Conservation (phyloP, 2,797 vertebrate species). For the Eremophila alpestris region DNA sequence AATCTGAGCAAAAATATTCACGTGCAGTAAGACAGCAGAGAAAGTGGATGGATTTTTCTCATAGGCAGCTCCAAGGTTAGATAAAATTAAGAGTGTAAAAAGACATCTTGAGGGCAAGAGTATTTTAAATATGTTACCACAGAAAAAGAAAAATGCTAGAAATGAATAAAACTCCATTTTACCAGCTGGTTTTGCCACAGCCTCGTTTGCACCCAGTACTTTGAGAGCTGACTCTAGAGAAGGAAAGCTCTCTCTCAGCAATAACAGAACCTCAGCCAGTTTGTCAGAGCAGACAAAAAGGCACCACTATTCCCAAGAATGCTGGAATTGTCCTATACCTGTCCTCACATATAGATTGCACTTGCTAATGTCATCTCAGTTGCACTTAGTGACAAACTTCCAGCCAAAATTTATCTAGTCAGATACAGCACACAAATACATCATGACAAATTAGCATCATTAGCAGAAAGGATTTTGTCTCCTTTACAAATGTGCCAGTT, state of each 20-base stretch:
- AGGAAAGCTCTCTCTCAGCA: neutral
- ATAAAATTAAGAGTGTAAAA: neutral
- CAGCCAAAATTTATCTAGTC: neutral
- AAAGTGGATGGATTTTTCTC: neutral
- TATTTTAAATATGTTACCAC: neutral
- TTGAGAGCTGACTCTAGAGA: neutral
- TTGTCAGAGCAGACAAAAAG: neutral
- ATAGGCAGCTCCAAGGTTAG: neutral
- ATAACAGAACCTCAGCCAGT: neutral
- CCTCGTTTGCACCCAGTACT: neutral
- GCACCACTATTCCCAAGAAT: neutral
- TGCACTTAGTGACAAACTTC: neutral
- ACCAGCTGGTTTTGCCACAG: neutral
- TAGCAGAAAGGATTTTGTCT: neutral
- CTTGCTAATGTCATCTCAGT: neutral
- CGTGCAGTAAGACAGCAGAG: neutral
- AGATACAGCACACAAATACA: neutral
- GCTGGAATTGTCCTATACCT: rapidly evolving
- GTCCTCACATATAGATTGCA: neutral
- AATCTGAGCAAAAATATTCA: neutral
- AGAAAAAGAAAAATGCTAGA: neutral
- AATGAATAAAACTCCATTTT: neutral
- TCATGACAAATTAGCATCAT: neutral
- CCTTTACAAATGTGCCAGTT: neutral
- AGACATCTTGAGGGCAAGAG: neutral